phyloP scores from a whole-genome alignment of 2,113 vertebrate genomes.

The Clarias macrocephalus region DNA sequence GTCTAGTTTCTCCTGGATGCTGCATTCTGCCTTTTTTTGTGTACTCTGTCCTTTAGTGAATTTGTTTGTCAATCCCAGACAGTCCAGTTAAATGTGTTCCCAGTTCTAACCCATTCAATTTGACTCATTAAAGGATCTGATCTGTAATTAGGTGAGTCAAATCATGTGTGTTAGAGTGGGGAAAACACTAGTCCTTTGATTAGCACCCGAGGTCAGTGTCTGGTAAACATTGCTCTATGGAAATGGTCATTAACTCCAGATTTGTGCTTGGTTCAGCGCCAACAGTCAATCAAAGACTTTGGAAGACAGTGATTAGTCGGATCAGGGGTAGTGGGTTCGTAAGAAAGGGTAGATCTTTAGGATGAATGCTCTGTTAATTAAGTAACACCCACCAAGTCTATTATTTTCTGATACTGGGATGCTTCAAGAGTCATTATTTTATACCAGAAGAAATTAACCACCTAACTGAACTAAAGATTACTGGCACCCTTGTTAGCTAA shows the following conservation, averaged over 20 bases:
- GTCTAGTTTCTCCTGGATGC: not conserved
- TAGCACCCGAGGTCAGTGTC: not conserved
- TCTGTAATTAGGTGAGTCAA: slow-evolving; percentile 21
- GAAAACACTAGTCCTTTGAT: slow-evolving; percentile 25
- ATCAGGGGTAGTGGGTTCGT: not conserved
- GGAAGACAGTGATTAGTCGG: not conserved
- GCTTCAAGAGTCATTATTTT: not conserved
- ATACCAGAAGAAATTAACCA: not conserved
- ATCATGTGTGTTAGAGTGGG: slow-evolving; percentile 23
- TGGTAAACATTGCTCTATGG: not conserved
- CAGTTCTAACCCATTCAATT: slow-evolving; percentile 2
- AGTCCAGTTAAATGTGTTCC: not conserved
- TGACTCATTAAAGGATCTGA: slow-evolving; percentile 9
- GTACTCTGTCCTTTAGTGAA: not conserved
- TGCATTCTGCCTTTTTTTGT: not conserved
- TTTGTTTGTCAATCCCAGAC: slow-evolving; percentile 20
- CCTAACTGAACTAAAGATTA: not conserved
- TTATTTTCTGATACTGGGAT: not conserved
- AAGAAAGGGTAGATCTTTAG: not conserved
- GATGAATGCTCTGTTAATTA: not conserved
- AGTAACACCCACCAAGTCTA: not conserved
- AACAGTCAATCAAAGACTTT: slow-evolving; percentile 8
- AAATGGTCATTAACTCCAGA: slow-evolving; percentile 19
- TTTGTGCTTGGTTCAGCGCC: slow-evolving; percentile 16
- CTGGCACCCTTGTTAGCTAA: not conserved